Percentiles rank a stretch among this genome's conserved stretches.
Evolutionary conservation across 2,797 vertebrate genomes (phyloP).

Genomic region (Galago senegalensis): DNA sequence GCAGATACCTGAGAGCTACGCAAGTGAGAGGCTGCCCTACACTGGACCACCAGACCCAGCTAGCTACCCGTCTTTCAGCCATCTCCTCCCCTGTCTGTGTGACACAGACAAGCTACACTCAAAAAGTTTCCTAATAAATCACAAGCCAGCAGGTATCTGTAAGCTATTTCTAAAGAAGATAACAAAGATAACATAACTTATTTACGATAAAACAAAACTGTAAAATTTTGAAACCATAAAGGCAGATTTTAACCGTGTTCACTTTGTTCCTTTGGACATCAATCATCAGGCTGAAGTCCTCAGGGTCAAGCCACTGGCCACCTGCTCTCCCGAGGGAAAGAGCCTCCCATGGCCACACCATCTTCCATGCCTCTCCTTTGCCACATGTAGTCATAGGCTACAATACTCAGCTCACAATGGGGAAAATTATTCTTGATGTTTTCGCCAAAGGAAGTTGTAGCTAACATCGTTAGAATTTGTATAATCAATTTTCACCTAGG

Average conservation of each 20-base stretch:
- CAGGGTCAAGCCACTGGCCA: background rate
- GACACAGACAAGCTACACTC: background rate
- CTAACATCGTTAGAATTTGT: background rate
- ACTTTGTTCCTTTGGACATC: background rate
- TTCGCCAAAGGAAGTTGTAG: constrained; percentile 22
- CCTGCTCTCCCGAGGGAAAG: background rate
- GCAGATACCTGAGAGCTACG: background rate
- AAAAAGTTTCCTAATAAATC: background rate
- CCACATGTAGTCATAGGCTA: background rate
- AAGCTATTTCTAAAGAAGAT: constrained; percentile 7
- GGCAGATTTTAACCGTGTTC: background rate
- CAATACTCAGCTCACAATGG: background rate
- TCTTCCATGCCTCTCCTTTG: background rate
- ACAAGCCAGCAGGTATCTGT: background rate
- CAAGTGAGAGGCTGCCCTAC: background rate
- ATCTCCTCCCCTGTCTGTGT: background rate
- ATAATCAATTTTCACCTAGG: background rate
- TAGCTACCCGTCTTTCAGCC: background rate
- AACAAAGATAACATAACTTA: background rate
- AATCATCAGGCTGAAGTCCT: background rate
- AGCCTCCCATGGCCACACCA: background rate
- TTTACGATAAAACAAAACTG: background rate
- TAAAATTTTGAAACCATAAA: constrained; percentile 12
- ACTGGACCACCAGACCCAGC: background rate
- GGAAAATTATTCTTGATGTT: background rate